Base-by-base conservation (phyloP, 1,140 invertebrate species). In the Euglossa dilemma region DNA sequence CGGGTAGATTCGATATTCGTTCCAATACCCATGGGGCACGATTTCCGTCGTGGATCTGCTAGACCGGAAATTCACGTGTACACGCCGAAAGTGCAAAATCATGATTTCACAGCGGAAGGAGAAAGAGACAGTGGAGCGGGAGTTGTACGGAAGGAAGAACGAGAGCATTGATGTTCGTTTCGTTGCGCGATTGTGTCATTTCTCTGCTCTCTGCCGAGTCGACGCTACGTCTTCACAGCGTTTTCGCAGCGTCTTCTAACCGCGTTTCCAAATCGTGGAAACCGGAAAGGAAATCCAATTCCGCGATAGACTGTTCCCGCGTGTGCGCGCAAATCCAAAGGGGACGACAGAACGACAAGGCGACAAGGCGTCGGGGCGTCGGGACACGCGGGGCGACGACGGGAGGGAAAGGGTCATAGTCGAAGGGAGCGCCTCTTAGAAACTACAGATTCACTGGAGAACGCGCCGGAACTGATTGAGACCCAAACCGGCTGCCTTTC, bases 261-360 rank as follows among this genome's bases (percentile, higher is more conserved):
- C 20, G 72, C 71, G 78, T 57, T 61, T 63, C 50, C 18, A 45
- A 81, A 82, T 82, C 54, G 74, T 57, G 70, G 14, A 61, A 59
- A 25, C 69, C 67, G 45, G 71, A 61, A 47, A 76, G 87, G 57
- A 85, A 87, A 87, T 87, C 63, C 83, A 87, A 89, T 90, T 88
- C 83, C 43, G 66, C 66, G 80, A 74, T 79, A 87, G 89, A 90
- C 86, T 87, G 36, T 36, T 36, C 36, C 36, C 59, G 56, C 77
- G 45, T 64, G 61, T 64, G 61, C 25, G 72, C 63, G 56, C 50
- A 43, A 67, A 80, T 75, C 45, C 61, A 63, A 52, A 70, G 56
- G 12, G 43, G 5, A 8, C 47, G 25, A 36, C 36, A 36, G 4
- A 4, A 36, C 36, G 36, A 36, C 36, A 36, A 36, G 36, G 36